Evolutionary conservation across 2,888 invertebrate species (phyloP), one percentile per base, ranked within the genome.

Genomic region (Octonoba sinensis): DNA sequence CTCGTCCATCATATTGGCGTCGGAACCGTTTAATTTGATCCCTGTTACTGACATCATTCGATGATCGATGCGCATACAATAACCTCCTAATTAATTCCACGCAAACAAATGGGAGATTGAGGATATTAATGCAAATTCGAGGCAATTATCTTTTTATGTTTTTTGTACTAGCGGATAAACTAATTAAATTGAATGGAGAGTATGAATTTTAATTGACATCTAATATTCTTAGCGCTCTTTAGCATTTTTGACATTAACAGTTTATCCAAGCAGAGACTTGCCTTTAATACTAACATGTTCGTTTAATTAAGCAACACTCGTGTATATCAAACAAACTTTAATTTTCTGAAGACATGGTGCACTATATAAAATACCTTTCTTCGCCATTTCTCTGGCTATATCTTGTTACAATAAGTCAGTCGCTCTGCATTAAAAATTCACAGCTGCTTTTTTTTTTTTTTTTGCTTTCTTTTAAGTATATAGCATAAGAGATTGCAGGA

Each of bases 1-100:
- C 54, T n/a, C 54, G 54, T 54, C 54, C 20, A 20, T 54, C 54
- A 54, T 6, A 20, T 20, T 24, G 36, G 36, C 36, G 36, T 36
- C 12, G 4, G n/a, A 49, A 71, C 47, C 59, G 54, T 78, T 71
- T 78, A 78, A 78, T 71, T 78, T 70, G 36, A 70, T 71, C 65
- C 51, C 78, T 78, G 78, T 36, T 36, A 22, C 20, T 78, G 78
- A 78, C 78, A 78, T 65, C 27, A 56, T 51, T n/a, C 47, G 47
- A 22, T 71, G 78, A 78, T 78, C 65, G 71, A 78, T 78, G 65
- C 24, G 18, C 44, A 12, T 27, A 64, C 51, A 24, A 62, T 46
- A 36, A 27, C 22, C n/a, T 65, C 66, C 65, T 78, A 57, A 79
- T 72, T 79, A 79, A 79, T 67, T 60, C 54, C 18, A n/a, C 27